phyloP scores from a whole-genome alignment of 2,888 invertebrate species.

The Ernsta delagoae region DNA sequence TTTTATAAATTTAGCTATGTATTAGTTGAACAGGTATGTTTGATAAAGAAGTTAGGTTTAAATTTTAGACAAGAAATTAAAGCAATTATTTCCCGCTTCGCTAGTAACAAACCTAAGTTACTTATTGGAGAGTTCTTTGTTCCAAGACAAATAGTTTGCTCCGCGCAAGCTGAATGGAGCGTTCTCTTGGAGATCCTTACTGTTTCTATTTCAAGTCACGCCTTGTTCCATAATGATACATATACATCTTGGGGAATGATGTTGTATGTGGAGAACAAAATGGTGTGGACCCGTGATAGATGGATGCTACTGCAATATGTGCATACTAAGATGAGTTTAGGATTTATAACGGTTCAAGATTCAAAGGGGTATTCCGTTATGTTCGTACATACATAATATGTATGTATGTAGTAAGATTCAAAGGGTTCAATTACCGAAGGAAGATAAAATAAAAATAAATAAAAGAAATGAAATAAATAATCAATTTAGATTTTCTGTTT shows the following conservation, averaged over 20 bases:
- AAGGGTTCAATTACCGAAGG: no score
- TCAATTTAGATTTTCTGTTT: no score
- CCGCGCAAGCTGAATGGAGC: neutral
- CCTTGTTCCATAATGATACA: neutral
- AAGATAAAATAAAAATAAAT: no score
- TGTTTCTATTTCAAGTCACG: constrained; percentile 8
- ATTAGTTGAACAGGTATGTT: no score
- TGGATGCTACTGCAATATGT: neutral
- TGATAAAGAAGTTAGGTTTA: no score
- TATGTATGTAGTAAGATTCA: no score
- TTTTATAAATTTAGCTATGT: no score
- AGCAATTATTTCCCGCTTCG: neutral
- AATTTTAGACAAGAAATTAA: neutral
- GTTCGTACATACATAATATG: no score
- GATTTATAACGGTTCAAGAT: no score
- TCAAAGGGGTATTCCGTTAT: no score
- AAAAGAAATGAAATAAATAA: no score
- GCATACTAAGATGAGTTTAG: no score
- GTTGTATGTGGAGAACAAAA: constrained; percentile 4
- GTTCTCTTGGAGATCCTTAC: neutral
- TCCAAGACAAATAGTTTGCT: constrained; percentile 9
- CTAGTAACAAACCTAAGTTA: neutral
- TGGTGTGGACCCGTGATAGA: neutral
- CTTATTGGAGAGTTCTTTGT: constrained; percentile 4
- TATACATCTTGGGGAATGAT: constrained; percentile 11